These are phyloP conservation scores for Melanargia galathea DNA, from an alignment of 2,888 invertebrate species.

Conservation along the genomic window DNA sequence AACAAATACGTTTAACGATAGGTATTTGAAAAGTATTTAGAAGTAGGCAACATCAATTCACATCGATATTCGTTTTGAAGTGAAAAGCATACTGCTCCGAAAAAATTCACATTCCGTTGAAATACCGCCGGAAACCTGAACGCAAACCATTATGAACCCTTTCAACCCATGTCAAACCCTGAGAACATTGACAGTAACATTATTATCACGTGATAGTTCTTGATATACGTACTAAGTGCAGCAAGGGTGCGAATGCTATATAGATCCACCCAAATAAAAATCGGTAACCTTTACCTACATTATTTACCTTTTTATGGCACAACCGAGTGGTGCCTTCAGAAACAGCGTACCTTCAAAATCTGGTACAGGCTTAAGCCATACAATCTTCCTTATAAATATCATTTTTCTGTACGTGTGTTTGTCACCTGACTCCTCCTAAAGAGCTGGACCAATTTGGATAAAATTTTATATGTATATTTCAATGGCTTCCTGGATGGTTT, in stretches of 20 bases:
- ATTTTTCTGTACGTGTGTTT: too few relatives aligned
- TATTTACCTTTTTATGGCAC: constrained; percentile 14
- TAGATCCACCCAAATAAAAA: constrained; percentile 29
- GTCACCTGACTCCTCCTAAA: too few relatives aligned
- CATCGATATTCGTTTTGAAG: constrained; percentile 3
- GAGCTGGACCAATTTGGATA: too few relatives aligned
- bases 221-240: constrained; percentile 17
- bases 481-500: too few relatives aligned
- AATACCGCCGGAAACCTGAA: constrained; percentile 34
- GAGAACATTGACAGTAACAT: constrained; percentile 38
- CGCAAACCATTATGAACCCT: constrained; percentile 36
- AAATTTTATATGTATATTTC: too few relatives aligned
- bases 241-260: constrained; percentile 25
- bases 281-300: constrained; percentile 24
- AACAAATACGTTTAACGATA: not conserved
- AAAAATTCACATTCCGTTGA: constrained; percentile 22
- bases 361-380: not conserved
- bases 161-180: constrained; percentile 38
- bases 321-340: constrained; percentile 9
- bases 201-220: constrained; percentile 36
- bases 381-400: too few relatives aligned
- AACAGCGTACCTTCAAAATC: constrained; percentile 1
- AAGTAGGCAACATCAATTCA: constrained; percentile 20
- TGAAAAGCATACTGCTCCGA: constrained; percentile 24
- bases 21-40: not conserved